These are phyloP conservation scores for Idris sp. DNA, from an alignment of 1,140 invertebrate species.

Conservation along the genomic window DNA sequence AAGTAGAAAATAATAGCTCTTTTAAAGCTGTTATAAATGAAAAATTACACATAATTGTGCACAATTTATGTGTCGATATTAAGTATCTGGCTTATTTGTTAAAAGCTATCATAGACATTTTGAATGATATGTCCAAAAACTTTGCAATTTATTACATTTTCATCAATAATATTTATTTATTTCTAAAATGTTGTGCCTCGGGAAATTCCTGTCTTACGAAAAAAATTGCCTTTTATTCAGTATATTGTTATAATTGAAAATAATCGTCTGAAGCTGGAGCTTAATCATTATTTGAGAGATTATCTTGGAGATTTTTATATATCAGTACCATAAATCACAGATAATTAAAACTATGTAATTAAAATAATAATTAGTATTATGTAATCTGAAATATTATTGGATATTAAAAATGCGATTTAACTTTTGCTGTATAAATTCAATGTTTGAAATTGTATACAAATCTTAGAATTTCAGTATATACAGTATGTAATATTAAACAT, in stretches of 20 bases:
- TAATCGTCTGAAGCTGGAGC: not conserved
- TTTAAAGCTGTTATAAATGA: constrained; percentile 27
- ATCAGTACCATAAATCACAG: not conserved
- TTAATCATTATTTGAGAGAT: constrained; percentile 15
- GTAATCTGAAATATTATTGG: no score
- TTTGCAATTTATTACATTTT: constrained; percentile 30
- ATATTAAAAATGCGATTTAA: no score
- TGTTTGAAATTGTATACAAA: no score
- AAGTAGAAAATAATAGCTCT: constrained; percentile 28
- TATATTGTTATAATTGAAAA: constrained; percentile 25
- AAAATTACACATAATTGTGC: constrained; percentile 34
- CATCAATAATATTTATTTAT: constrained; percentile 26
- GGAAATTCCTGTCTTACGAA: no score
- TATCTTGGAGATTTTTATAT: constrained; percentile 16
- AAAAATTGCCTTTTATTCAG: constrained; percentile 1
- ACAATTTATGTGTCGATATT: constrained; percentile 34
- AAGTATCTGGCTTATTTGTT: constrained; percentile 26
- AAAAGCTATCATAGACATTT: no score
- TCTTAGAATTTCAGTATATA: no score
- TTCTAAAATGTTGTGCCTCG: not conserved
- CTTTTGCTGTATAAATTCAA: no score
- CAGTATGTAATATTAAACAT: no score
- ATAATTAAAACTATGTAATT: no score
- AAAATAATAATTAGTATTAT: no score
- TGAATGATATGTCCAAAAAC: no score